phyloP scores from a whole-genome alignment of 2,113 vertebrate species.

The Acanthochromis polyacanthus region DNA sequence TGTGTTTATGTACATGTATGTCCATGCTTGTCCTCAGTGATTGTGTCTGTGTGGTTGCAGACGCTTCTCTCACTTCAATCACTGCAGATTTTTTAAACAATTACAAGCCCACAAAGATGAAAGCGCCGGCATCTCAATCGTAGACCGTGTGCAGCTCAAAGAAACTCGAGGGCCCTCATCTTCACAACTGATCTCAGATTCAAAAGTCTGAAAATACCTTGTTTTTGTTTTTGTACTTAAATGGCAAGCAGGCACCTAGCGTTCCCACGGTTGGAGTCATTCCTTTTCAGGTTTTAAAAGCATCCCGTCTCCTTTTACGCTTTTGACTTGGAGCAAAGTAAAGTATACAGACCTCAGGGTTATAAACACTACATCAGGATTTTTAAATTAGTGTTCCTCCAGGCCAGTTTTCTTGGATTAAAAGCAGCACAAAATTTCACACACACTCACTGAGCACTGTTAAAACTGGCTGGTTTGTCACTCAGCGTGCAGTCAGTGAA shows the following conservation, averaged over 20 bases:
- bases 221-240: constrained; percentile 48
- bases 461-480: constrained; percentile 9
- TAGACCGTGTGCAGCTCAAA: neutral
- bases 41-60: neutral
- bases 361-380: constrained; percentile 34
- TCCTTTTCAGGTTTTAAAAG: constrained; percentile 31
- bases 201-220: constrained; percentile 7
- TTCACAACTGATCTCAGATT: neutral
- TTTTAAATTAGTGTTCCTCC: constrained; percentile 28
- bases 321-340: constrained; percentile 46
- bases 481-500: neutral
- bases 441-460: constrained; percentile 13
- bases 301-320: constrained; percentile 41
- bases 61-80: constrained; percentile 5
- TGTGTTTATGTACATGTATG: neutral
- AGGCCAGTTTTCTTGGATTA: constrained; percentile 13
- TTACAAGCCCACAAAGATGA: constrained; percentile 12
- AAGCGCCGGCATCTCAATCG: constrained; percentile 9
- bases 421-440: constrained; percentile 6
- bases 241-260: constrained; percentile 29
- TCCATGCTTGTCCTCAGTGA: constrained; percentile 7
- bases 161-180: neutral
- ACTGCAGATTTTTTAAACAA: constrained; percentile 7
- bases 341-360: constrained; percentile 14
- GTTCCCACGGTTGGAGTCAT: constrained; percentile 11